A percentile compares a stretch with the other conserved stretches of the same genome.
phyloP scores from a whole-genome alignment of 2,888 invertebrate species.

The Ochropleura leucogaster region DNA sequence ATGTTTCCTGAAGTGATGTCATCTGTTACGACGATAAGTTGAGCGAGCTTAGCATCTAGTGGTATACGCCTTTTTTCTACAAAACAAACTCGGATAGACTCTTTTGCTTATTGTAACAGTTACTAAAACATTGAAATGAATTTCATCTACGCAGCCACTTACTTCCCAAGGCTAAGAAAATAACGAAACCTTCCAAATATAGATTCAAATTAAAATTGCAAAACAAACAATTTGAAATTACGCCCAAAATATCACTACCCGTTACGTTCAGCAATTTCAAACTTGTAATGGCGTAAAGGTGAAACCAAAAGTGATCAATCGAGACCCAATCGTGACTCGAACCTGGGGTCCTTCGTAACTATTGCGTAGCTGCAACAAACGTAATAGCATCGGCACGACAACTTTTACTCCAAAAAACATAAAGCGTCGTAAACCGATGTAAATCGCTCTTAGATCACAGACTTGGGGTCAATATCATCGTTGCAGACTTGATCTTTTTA shows the following conservation, averaged over 20 bases:
- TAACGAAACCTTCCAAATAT: slow-evolving; percentile 35
- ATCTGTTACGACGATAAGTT: slow-evolving; percentile 22
- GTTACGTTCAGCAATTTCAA: slow-evolving; percentile 55
- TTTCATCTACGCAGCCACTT: slow-evolving; percentile 12
- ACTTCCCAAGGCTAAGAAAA: slow-evolving; percentile 45
- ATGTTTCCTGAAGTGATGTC: slow-evolving; percentile 42
- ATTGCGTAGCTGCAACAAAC: slow-evolving; percentile 57
- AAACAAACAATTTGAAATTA: slow-evolving; percentile 48
- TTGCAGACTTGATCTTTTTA: slow-evolving; percentile 46
- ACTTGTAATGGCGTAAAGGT: slow-evolving; percentile 67
- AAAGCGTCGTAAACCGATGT: slow-evolving; percentile 33
- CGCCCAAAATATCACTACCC: slow-evolving; percentile 30
- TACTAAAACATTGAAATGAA: slow-evolving; percentile 24
- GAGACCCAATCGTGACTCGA: slow-evolving; percentile 64
- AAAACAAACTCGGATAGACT: neutral
- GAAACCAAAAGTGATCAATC: slow-evolving; percentile 68
- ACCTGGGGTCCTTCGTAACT: slow-evolving; percentile 66
- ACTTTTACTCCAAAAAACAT: slow-evolving; percentile 60
- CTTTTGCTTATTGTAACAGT: neutral
- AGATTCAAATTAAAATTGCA: slow-evolving; percentile 36
- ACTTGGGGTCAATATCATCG: slow-evolving; percentile 60
- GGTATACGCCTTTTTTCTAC: neutral
- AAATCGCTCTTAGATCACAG: slow-evolving; percentile 65
- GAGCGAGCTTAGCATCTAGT: slow-evolving; percentile 5
- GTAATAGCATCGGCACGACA: slow-evolving; percentile 69